Evolutionary conservation across 2,797 vertebrate genomes (phyloP).

Genomic region (Orestias chungarensis): DNA sequence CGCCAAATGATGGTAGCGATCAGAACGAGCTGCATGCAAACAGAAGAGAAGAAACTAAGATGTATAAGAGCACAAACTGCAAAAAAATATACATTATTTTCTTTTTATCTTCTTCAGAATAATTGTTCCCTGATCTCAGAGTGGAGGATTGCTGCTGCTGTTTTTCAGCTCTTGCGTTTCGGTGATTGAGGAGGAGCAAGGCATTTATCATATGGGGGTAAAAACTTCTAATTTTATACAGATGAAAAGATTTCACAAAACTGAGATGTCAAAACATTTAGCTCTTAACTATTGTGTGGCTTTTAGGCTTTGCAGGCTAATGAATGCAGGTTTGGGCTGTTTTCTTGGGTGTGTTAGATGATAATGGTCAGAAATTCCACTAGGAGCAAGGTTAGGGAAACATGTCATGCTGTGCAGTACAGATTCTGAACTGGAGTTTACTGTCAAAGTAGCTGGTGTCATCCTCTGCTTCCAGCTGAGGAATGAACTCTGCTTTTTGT

Average conservation of each 20-base stretch:
- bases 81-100: no score
- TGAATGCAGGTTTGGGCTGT: not conserved
- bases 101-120: not conserved
- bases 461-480: constrained; percentile 93
- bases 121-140: not conserved
- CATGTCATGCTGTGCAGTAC: no score
- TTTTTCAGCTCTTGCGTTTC: not conserved
- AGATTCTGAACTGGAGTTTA: constrained; percentile 67
- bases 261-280: not conserved
- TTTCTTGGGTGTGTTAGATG: not conserved
- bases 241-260: not conserved
- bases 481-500: constrained; percentile 97
- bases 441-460: constrained; percentile 99
- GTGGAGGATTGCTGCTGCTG: not conserved
- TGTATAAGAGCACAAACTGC: not conserved
- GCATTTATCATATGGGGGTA: not conserved
- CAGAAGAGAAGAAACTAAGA: not conserved
- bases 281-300: not conserved
- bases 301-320: not conserved
- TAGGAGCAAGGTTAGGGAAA: not conserved
- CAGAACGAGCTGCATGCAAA: constrained; percentile 86
- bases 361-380: not conserved
- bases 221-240: not conserved
- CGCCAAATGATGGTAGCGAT: constrained; percentile 92
- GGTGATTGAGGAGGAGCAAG: not conserved